These are phyloP conservation scores for Smutsia temminckii DNA, from an alignment of 2,797 vertebrate species.

Conservation along the genomic window DNA sequence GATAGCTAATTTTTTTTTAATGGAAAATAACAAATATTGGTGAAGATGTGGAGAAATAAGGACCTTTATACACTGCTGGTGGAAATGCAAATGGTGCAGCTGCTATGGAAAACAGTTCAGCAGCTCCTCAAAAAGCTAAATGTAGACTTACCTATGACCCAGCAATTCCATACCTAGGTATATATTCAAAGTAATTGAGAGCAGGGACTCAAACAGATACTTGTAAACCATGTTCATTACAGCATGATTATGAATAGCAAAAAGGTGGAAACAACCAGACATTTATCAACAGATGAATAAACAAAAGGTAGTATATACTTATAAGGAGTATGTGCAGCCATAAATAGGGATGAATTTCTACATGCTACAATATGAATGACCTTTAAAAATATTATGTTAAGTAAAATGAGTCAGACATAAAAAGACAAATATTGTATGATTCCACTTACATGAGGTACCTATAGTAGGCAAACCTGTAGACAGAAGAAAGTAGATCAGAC, in stretches of 20 bases:
- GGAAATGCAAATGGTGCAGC: not conserved
- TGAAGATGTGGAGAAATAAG: not conserved
- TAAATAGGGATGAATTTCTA: not conserved
- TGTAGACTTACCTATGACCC: not conserved
- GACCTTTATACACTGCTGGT: not conserved
- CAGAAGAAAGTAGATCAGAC: not conserved
- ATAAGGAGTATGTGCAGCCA: not conserved
- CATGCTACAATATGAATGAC: not conserved
- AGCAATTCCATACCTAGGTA: not conserved
- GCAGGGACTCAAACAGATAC: not conserved
- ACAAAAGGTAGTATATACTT: not conserved
- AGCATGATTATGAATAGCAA: not conserved
- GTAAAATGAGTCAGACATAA: not conserved
- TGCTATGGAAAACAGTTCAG: not conserved
- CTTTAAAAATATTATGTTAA: not conserved
- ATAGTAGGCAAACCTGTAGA: not conserved
- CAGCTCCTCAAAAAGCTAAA: not conserved
- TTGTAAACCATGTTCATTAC: not conserved
- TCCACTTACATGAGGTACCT: not conserved
- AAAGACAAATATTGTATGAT: too few relatives aligned
- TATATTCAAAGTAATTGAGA: not conserved
- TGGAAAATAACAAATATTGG: not conserved
- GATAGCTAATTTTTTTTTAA: not conserved
- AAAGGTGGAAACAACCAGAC: not conserved
- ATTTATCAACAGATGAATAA: not conserved